Evolutionary conservation across 1,140 invertebrate genomes (phyloP).

Genomic region (Calephelis virginiensis): DNA sequence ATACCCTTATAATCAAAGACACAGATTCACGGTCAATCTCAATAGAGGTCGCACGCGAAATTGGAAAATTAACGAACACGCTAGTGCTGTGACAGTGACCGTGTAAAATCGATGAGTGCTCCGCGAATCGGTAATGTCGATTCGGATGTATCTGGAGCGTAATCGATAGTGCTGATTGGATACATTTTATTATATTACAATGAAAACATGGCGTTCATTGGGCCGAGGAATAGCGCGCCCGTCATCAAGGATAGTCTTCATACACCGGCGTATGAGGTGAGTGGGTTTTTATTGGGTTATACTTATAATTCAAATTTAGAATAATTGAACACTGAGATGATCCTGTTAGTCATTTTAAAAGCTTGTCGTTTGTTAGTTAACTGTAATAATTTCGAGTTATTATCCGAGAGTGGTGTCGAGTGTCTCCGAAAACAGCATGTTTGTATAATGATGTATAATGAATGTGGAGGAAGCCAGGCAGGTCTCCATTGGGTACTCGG

Average conservation of each 20-base stretch:
- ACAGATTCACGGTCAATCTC: constrained; percentile 5
- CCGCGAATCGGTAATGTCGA: constrained; percentile 18
- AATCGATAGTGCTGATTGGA: constrained; percentile 22
- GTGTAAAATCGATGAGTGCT: constrained; percentile 11
- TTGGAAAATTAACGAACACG: constrained; percentile 13
- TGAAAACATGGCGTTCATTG: constrained; percentile 75
- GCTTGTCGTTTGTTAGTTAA: too few relatives aligned
- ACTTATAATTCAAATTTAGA: not conserved
- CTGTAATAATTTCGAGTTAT: too few relatives aligned
- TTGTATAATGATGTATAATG: too few relatives aligned
- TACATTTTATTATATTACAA: constrained; percentile 40
- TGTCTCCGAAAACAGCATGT: too few relatives aligned
- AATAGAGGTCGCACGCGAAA: constrained; percentile 12
- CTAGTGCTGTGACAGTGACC: constrained; percentile 20
- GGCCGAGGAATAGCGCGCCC: constrained; percentile 77
- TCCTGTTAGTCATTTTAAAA: too few relatives aligned
- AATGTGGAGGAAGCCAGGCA: too few relatives aligned
- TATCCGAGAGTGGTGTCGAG: too few relatives aligned
- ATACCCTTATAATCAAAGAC: constrained; percentile 7
- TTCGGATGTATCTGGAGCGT: constrained; percentile 8
- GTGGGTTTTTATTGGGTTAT: constrained; percentile 30
- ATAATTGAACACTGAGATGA: not conserved
- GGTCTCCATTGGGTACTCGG: too few relatives aligned
- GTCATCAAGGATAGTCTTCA: constrained; percentile 80
- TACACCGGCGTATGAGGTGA: constrained; percentile 80